Evolutionary conservation across 2,113 vertebrate genomes (phyloP), one percentile per base, ranked within the genome.

Genomic region (Gadus macrocephalus): DNA sequence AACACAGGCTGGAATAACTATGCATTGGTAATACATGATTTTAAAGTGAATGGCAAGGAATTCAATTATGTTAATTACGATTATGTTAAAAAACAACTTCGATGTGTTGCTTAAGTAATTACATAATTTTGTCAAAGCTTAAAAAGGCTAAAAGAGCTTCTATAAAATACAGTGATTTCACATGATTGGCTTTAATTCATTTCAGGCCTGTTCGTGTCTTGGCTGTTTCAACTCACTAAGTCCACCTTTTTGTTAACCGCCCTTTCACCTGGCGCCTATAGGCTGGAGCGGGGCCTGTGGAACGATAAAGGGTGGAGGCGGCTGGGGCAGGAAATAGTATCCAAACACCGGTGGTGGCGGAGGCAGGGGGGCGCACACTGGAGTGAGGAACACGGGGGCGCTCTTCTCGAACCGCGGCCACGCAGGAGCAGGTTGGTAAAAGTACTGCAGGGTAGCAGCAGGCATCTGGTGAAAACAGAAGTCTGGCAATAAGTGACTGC

Each of bases 281-380:
- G 87, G 79, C 71, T 90, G 88, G 66, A 91, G 66, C 53, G 84
- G 19, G 69, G 90, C 89, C 22, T 89, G 89, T 49, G 92, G 91
- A 60, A 93, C 12, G 62, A 93, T 88, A 83, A 93, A 93, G 76
- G 90, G 91, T 0, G 90, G 89, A 15, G 85, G 38, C 0, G 78
- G 75, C 65, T 88, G 90, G 1, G 87, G 87, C 55, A 90, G 22
- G 49, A 92, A 69, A 73, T 90, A 92, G 83, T 91, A 92, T 70
- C 89, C 81, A 15, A 90, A 79, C 9, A 91, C 77, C 1, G 85
- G 73, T 0, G 86, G 78, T 1, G 85, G 73, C 0, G 86, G 72
- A 3, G 82, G 87, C 0, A 85, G 75, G 0, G 85, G 82, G 0
- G 82, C 68, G 2, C 83, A 90, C 66, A 91, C 77, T 0, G 90